Evolutionary conservation across 2,888 invertebrate species (phyloP).

Genomic region (Eupithecia vulgata): DNA sequence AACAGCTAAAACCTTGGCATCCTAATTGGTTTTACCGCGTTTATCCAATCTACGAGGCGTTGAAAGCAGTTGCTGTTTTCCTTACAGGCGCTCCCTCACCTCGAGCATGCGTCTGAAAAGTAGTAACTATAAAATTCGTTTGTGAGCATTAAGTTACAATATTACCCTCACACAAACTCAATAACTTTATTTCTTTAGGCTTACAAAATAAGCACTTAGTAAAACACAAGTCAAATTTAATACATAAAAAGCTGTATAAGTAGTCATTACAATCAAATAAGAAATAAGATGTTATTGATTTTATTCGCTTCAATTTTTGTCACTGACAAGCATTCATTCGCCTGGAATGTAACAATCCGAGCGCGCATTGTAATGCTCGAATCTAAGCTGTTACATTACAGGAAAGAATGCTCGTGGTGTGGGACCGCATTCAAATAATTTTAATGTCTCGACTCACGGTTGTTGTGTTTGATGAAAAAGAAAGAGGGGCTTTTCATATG

Average conservation of each 20-base stretch:
- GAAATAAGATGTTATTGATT: too few species aligned
- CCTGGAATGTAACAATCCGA: too few species aligned
- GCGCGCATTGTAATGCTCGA: too few species aligned
- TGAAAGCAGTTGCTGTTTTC: constrained; percentile 11
- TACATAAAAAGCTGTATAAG: too few species aligned
- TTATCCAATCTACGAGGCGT: constrained; percentile 15
- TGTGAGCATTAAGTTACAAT: background rate
- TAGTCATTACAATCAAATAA: too few species aligned
- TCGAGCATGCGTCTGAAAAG: background rate
- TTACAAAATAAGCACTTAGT: too few species aligned
- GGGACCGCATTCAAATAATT: background rate
- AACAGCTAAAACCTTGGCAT: constrained; percentile 19
- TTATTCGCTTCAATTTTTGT: too few species aligned
- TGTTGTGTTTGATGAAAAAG: background rate
- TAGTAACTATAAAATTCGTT: background rate
- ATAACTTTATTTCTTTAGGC: too few species aligned
- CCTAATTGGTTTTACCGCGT: constrained; percentile 19
- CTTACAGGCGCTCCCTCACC: background rate
- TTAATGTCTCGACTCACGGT: background rate
- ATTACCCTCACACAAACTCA: background rate
- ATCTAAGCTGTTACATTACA: background rate
- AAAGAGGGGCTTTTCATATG: background rate
- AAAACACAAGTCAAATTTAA: too few species aligned
- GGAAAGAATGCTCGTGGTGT: background rate
- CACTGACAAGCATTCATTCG: background rate